Evolutionary conservation across 1,140 invertebrate genomes (phyloP).

Genomic region (Tyrophagus putrescentiae): DNA sequence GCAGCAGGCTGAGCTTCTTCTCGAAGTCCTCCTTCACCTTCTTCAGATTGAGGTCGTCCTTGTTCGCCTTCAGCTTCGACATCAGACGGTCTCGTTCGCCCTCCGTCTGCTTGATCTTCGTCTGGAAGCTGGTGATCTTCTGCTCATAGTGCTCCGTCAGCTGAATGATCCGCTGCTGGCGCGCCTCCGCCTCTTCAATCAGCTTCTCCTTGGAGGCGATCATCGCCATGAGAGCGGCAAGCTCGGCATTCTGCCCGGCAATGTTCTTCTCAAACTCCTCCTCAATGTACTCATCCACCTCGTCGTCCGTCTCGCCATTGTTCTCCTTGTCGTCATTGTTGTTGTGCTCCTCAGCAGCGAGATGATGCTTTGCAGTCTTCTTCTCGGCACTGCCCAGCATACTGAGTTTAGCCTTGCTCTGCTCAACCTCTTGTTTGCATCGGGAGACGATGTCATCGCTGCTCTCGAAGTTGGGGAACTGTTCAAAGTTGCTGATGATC

Average conservation of each 20-base stretch:
- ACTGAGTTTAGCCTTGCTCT: slow-evolving; percentile 37
- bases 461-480: slow-evolving; percentile 29
- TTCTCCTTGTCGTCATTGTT: slow-evolving; percentile 30
- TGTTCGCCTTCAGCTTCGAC: slow-evolving; percentile 36
- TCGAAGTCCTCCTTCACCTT: slow-evolving; percentile 83
- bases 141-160: slow-evolving; percentile 85
- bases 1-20: slow-evolving; percentile 63
- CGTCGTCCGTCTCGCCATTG: slow-evolving; percentile 31
- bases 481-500: slow-evolving; percentile 59
- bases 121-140: slow-evolving; percentile 68
- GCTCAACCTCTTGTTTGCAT: slow-evolving; percentile 6
- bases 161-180: slow-evolving; percentile 60
- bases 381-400: slow-evolving; percentile 31
- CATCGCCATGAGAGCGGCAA: slow-evolving; percentile 23
- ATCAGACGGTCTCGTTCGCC: slow-evolving; percentile 82
- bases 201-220: slow-evolving; percentile 47
- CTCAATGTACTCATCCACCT: slow-evolving; percentile 20
- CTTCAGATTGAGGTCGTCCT: slow-evolving; percentile 40
- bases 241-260: slow-evolving; percentile 1
- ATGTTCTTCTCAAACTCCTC: slow-evolving; percentile 6
- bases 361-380: background rate
- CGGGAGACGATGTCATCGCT: slow-evolving; percentile 28
- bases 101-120: slow-evolving; percentile 71
- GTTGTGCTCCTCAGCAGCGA: background rate
- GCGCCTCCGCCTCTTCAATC: slow-evolving; percentile 80